Conservation (phyloP, 2,113 vertebrate genomes). For the Myrmophylax atrothorax region DNA sequence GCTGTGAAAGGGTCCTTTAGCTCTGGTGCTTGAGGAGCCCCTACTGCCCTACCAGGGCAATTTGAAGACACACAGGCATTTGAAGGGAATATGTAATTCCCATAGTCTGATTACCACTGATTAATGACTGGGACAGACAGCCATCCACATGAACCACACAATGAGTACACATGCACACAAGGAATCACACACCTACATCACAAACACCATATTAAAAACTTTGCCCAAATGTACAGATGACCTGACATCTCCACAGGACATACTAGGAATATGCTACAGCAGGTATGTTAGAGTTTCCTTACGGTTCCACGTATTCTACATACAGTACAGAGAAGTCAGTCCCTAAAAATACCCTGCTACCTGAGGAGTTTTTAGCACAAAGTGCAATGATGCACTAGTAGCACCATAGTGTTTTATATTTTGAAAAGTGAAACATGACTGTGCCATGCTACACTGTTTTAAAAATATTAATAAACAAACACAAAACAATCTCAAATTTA, state of each 20-base stretch:
- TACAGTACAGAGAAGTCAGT: neutral
- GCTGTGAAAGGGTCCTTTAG: neutral
- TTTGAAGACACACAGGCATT: neutral
- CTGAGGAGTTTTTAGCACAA: neutral
- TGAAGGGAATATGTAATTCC: neutral
- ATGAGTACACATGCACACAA: neutral
- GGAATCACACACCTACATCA: neutral
- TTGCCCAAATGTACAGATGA: neutral
- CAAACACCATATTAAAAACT: neutral
- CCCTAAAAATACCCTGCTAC: neutral
- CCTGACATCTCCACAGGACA: neutral
- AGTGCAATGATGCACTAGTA: neutral
- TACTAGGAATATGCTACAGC: neutral
- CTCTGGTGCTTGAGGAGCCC: neutral
- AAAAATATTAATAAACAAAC: constrained; percentile 57
- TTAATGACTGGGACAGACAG: neutral
- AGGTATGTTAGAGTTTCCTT: rapidly evolving
- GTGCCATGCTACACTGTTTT: neutral
- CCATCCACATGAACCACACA: neutral
- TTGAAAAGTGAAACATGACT: constrained; percentile 11
- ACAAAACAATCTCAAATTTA: constrained; percentile 31
- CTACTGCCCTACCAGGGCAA: neutral
- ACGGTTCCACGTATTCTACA: neutral
- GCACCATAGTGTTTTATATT: neutral
- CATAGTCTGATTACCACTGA: neutral